phyloP scores from a whole-genome alignment of 2,888 invertebrate genomes.

The Epinotia brunnichana region DNA sequence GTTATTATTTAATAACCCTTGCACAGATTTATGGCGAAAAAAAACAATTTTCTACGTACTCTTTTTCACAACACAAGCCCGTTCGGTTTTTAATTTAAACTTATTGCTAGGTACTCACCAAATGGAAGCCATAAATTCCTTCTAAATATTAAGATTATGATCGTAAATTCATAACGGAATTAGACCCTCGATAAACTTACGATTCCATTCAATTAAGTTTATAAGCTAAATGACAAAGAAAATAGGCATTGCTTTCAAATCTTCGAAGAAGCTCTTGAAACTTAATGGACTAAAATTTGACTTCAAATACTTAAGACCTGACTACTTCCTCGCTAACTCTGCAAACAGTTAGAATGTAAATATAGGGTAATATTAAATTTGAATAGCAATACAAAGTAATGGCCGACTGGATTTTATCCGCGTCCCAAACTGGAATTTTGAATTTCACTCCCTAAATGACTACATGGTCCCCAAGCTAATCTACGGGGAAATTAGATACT shows the following conservation, averaged over 20 bases:
- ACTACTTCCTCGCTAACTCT: conserved; percentile 2
- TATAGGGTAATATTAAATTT: conserved; percentile 28
- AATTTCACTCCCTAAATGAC: conserved; percentile 8
- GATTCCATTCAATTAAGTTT: neutral
- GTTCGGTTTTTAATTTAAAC: neutral
- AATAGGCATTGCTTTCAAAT: neutral
- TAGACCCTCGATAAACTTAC: neutral
- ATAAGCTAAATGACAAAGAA: neutral
- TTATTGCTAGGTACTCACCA: neutral
- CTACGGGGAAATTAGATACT: conserved; percentile 8
- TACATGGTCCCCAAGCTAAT: conserved; percentile 20
- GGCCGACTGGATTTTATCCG: conserved; percentile 17
- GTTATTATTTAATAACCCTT: too few species aligned
- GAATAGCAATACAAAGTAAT: conserved; percentile 36
- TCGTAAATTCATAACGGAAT: neutral
- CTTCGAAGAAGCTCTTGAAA: conserved; percentile 3
- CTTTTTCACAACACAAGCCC: too few species aligned
- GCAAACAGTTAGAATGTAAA: conserved; percentile 29
- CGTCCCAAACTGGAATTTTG: neutral
- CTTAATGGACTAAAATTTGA: conserved; percentile 12
- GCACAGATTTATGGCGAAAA: too few species aligned
- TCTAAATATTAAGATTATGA: neutral
- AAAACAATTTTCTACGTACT: too few species aligned
- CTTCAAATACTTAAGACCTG: conserved; percentile 17
- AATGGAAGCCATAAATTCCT: neutral